These are phyloP conservation scores for Euura saliciscinereae DNA, from an alignment of 1,140 invertebrate species.

Conservation along the genomic window DNA sequence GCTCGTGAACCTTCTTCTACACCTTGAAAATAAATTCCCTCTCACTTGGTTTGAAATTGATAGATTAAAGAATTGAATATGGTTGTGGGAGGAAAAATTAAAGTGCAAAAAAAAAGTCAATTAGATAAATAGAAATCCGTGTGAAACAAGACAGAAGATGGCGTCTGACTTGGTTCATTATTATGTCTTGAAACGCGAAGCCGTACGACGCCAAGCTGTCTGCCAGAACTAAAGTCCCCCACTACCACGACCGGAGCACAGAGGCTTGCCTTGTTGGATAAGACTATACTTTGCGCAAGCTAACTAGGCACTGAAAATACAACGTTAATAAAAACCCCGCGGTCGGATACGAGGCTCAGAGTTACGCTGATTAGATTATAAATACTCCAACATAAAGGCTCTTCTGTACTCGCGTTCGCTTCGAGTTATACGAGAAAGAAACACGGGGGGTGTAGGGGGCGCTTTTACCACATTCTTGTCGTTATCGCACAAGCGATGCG, in stretches of 20 bases:
- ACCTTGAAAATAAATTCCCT: neutral
- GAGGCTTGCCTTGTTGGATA: neutral
- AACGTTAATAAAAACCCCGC: neutral
- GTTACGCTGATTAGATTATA: neutral
- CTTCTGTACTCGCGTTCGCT: neutral
- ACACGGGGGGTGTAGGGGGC: too few relatives aligned
- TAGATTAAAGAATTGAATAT: neutral
- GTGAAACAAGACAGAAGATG: slow-evolving; percentile 7
- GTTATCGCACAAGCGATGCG: too few relatives aligned
- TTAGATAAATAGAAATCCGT: neutral
- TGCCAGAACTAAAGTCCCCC: slow-evolving; percentile 52
- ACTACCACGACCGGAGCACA: slow-evolving; percentile 26
- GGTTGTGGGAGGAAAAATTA: neutral
- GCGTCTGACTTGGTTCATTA: neutral
- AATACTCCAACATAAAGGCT: neutral
- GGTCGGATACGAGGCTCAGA: neutral
- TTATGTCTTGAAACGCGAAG: slow-evolving; percentile 49
- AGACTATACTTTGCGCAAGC: neutral
- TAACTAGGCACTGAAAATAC: neutral
- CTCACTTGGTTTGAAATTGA: neutral
- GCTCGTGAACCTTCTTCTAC: neutral
- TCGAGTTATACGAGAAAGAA: too few relatives aligned
- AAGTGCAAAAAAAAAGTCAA: neutral
- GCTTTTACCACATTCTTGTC: too few relatives aligned
- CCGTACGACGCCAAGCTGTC: slow-evolving; percentile 61